These are phyloP conservation scores for Scylla paramamosain DNA, from an alignment of 1,140 invertebrate genomes.

Conservation along the genomic window DNA sequence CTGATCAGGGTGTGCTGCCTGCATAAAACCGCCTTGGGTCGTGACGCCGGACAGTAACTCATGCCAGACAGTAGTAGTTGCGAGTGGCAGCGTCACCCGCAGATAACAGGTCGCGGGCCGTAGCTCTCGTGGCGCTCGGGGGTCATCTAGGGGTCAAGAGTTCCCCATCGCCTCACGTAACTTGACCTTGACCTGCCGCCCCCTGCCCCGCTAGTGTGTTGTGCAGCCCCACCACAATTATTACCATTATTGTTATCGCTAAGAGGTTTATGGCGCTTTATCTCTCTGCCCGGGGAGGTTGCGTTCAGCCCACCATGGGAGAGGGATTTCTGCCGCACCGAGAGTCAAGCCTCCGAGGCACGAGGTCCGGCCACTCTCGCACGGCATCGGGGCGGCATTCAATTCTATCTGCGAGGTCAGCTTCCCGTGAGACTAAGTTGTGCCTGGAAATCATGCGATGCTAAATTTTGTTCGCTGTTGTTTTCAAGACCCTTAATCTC, in stretches of 20 bases:
- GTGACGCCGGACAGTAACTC: background rate
- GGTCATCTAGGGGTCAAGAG: background rate
- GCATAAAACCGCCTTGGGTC: constrained; percentile 2
- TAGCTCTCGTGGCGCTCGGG: background rate
- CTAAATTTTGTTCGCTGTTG: constrained; percentile 11
- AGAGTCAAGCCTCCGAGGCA: background rate
- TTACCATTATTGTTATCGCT: constrained; percentile 27
- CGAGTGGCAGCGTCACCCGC: constrained; percentile 12
- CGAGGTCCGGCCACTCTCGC: background rate
- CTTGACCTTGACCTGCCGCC: background rate
- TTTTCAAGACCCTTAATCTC: background rate
- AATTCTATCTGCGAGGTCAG: background rate
- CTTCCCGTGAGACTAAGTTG: background rate
- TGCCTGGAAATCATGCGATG: constrained; percentile 35
- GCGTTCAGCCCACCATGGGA: background rate
- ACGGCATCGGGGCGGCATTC: background rate
- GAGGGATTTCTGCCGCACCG: background rate
- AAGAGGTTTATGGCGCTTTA: background rate
- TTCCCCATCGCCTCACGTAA: background rate
- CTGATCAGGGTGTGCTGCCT: background rate
- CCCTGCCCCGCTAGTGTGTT: background rate
- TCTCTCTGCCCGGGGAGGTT: background rate
- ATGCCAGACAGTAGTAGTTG: constrained; percentile 36
- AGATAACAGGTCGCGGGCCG: constrained; percentile 30
- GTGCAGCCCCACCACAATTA: background rate